A percentile compares a stretch with the other conserved stretches of the same genome.
phyloP scores from a whole-genome alignment of 53 echinoderm and acorn worm genomes.

The Holothuria scabra region DNA sequence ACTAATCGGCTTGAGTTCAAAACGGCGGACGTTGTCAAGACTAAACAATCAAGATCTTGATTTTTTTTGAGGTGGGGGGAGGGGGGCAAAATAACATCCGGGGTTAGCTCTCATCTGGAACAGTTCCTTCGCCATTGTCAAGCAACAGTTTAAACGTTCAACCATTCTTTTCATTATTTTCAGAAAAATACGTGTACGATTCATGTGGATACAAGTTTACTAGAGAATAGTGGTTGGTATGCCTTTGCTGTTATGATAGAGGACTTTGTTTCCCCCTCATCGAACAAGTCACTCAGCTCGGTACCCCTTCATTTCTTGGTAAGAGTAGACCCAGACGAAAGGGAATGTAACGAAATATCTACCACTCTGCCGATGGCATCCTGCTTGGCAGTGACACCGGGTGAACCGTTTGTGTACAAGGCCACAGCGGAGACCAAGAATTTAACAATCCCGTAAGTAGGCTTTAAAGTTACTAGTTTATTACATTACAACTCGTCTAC shows the following conservation, averaged over 20 bases:
- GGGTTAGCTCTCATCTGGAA: too few species aligned
- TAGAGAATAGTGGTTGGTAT: slow-evolving; percentile 59
- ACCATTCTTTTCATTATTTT: neutral
- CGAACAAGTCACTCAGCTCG: slow-evolving; percentile 58
- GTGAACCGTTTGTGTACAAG: slow-evolving; percentile 24
- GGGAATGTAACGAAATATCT: slow-evolving; percentile 51
- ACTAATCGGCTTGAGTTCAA: too few species aligned
- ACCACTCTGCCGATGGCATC: slow-evolving; percentile 48
- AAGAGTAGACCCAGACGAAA: slow-evolving; percentile 50
- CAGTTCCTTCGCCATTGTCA: too few species aligned
- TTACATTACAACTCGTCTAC: too few species aligned
- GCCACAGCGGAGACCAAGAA: slow-evolving; percentile 48
- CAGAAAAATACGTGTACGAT: slow-evolving; percentile 48
- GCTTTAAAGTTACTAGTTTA: too few species aligned
- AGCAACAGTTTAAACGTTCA: too few species aligned
- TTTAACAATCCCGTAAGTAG: slow-evolving; percentile 44
- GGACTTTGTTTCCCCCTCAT: slow-evolving; percentile 53
- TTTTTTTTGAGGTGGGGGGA: too few species aligned
- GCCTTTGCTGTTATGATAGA: slow-evolving; percentile 72
- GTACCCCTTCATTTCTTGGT: slow-evolving; percentile 70
- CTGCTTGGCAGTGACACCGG: slow-evolving; percentile 60
- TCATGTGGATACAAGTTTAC: slow-evolving; percentile 50
- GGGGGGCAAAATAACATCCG: too few species aligned
- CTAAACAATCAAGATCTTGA: too few species aligned
- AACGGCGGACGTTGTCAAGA: too few species aligned